Percentiles rank a stretch among this genome's conserved stretches.
These are phyloP conservation scores for Azemiops feae DNA, from an alignment of 2,113 vertebrate genomes.

Conservation along the genomic window DNA sequence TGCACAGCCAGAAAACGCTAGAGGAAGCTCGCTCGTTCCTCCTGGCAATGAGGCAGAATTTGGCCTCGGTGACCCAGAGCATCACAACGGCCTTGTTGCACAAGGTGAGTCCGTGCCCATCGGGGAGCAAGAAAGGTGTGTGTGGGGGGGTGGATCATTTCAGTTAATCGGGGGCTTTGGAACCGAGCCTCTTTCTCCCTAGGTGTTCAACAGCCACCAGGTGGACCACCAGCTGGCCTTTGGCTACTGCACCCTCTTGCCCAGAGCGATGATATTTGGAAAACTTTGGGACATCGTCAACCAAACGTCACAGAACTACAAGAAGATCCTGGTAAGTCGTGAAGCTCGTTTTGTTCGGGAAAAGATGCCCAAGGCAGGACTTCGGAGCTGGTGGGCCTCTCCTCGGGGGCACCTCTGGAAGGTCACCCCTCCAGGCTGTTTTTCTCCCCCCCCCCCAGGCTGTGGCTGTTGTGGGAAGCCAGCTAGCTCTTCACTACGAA, in stretches of 20 bases:
- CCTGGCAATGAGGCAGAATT: slow-evolving; percentile 70
- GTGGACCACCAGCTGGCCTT: slow-evolving; percentile 87
- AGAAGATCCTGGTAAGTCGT: slow-evolving; percentile 84
- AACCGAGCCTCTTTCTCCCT: neutral
- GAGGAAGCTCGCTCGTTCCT: slow-evolving; percentile 71
- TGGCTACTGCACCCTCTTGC: slow-evolving; percentile 86
- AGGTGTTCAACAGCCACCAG: slow-evolving; percentile 91
- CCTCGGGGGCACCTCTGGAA: neutral
- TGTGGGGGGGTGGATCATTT: neutral
- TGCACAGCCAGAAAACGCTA: slow-evolving; percentile 66
- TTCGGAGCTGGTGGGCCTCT: neutral
- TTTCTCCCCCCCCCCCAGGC: slow-evolving; percentile 69
- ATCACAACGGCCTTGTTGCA: slow-evolving; percentile 80
- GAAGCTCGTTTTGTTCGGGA: neutral
- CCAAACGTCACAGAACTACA: slow-evolving; percentile 91
- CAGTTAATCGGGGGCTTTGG: neutral
- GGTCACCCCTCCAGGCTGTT: neutral
- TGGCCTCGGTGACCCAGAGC: slow-evolving; percentile 62
- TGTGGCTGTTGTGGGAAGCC: slow-evolving; percentile 82
- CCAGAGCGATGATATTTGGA: slow-evolving; percentile 78
- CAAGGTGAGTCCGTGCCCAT: slow-evolving; percentile 75
- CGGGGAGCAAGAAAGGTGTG: fast-evolving
- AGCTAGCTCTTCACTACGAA: slow-evolving; percentile 77
- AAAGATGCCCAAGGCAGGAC: neutral
- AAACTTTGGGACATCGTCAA: slow-evolving; percentile 92